Evolutionary conservation across 2,113 vertebrate genomes (phyloP).

Genomic region (Mastomys coucha): DNA sequence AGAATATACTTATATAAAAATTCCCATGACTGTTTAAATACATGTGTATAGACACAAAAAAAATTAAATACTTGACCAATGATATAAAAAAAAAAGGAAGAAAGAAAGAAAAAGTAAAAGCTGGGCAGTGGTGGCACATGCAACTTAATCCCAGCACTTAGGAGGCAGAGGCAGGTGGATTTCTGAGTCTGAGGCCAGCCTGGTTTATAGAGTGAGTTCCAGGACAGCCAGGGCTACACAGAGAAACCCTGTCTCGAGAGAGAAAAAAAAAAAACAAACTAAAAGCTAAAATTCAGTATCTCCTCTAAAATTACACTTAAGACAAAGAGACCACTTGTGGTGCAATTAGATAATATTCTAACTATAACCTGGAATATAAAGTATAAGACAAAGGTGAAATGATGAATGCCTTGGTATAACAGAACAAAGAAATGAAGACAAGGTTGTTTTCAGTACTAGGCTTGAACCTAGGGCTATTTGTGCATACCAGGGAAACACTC

Average conservation of each 20-base stretch:
- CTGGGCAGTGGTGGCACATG: too few relatives aligned
- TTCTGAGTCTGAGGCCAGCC: too few relatives aligned
- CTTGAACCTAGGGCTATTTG: neutral
- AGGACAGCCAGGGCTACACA: too few relatives aligned
- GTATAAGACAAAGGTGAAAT: neutral
- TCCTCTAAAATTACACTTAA: conserved; percentile 11
- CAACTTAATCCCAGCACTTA: too few relatives aligned
- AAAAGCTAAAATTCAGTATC: conserved; percentile 41
- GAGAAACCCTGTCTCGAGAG: too few relatives aligned
- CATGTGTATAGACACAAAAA: neutral
- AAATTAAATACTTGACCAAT: neutral
- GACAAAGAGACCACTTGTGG: neutral
- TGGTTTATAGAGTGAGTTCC: too few relatives aligned
- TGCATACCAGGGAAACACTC: neutral
- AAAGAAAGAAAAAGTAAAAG: too few relatives aligned
- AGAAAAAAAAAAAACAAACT: conserved; percentile 18
- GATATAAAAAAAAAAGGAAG: neutral
- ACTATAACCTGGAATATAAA: conserved; percentile 26
- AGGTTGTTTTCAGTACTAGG: neutral
- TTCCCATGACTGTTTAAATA: neutral
- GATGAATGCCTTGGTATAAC: neutral
- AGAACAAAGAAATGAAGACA: neutral
- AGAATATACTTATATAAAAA: neutral
- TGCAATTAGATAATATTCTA: neutral
- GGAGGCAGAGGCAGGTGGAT: too few relatives aligned